These are phyloP conservation scores for Chromobotia macracanthus DNA, from an alignment of 2,797 vertebrate genomes.

Conservation along the genomic window DNA sequence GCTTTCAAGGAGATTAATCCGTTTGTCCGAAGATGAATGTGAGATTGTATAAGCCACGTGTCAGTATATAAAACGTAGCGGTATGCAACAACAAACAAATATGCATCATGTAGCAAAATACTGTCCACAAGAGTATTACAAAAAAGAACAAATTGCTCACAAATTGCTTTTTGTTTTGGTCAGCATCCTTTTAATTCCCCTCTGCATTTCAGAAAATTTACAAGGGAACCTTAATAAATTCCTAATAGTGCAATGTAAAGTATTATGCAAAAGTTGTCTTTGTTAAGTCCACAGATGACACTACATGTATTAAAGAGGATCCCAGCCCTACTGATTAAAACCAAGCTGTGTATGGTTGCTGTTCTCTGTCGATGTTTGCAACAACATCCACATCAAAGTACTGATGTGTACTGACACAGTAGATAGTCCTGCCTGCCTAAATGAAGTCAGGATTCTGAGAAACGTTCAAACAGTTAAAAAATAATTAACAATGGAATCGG, in stretches of 20 bases:
- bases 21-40: slow-evolving; percentile 41
- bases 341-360: slow-evolving; percentile 43
- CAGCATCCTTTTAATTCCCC: slow-evolving; percentile 31
- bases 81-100: slow-evolving; percentile 24
- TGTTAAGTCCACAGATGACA: slow-evolving; percentile 38
- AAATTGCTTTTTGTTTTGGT: slow-evolving; percentile 43
- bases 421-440: slow-evolving; percentile 2
- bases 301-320: slow-evolving; percentile 57
- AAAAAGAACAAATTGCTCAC: slow-evolving; percentile 11
- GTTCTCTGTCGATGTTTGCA: slow-evolving; percentile 30
- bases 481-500: not conserved
- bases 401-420: slow-evolving; percentile 9
- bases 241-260: slow-evolving; percentile 46
- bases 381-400: not conserved
- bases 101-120: slow-evolving; percentile 35
- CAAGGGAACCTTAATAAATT: slow-evolving; percentile 7
- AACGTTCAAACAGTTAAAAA: not conserved
- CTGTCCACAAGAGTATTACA: slow-evolving; percentile 18
- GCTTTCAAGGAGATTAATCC: slow-evolving; percentile 30
- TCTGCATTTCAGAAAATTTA: slow-evolving; percentile 20
- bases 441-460: not conserved
- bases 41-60: slow-evolving; percentile 28
- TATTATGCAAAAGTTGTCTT: slow-evolving; percentile 48
- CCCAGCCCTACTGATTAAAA: slow-evolving; percentile 56
- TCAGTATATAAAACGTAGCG: slow-evolving; percentile 23